Percentiles rank a stretch among this genome's conserved stretches.
Conservation (phyloP, 2,113 vertebrate species). For the Perca fluviatilis region DNA sequence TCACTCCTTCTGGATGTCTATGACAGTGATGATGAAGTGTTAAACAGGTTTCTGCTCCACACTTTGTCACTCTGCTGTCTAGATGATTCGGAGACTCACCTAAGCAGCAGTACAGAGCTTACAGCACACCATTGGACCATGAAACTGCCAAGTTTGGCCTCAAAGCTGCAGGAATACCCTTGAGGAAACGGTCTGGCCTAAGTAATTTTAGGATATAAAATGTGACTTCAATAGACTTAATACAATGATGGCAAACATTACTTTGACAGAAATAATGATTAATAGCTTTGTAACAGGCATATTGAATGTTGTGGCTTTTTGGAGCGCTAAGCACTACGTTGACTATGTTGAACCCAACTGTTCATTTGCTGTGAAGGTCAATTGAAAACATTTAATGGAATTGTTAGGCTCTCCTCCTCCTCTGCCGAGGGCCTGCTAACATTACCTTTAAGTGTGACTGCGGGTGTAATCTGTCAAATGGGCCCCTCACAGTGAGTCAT, state of each 20-base stretch:
- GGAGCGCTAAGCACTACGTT: conserved; percentile 44
- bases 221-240: conserved; percentile 48
- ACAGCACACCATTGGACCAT: conserved; percentile 59
- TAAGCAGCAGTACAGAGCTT: conserved; percentile 24
- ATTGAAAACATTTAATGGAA: conserved; percentile 76
- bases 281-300: conserved; percentile 33
- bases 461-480: conserved; percentile 83
- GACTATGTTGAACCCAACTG: conserved; percentile 47
- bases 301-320: conserved; percentile 32
- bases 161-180: conserved; percentile 68
- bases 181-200: conserved; percentile 62
- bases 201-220: conserved; percentile 65
- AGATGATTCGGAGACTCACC: conserved; percentile 59
- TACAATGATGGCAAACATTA: conserved; percentile 53
- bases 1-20: conserved; percentile 55
- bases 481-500: conserved; percentile 71
- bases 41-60: conserved; percentile 69
- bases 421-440: conserved; percentile 54
- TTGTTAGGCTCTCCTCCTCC: conserved; percentile 63
- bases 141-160: conserved; percentile 72
- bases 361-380: conserved; percentile 77
- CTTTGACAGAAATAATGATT: conserved; percentile 55
- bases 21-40: conserved; percentile 72
- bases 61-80: conserved; percentile 68
- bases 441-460: conserved; percentile 81